phyloP scores from a whole-genome alignment of 2,113 vertebrate species.

The Zosterops borbonicus region DNA sequence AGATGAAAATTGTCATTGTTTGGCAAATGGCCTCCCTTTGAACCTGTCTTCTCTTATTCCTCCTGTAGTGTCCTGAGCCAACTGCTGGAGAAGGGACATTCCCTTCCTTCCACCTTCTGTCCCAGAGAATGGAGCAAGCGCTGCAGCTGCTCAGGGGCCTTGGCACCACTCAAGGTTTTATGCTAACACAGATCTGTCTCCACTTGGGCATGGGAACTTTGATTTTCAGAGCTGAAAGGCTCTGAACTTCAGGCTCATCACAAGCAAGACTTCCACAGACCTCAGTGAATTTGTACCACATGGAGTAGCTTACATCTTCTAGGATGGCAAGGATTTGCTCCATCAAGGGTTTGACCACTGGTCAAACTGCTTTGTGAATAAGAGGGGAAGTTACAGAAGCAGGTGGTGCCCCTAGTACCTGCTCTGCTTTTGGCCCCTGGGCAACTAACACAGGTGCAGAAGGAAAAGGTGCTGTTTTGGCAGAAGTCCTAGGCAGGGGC shows the following conservation, averaged over 20 bases:
- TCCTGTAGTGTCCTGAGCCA: neutral
- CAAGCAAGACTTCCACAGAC: neutral
- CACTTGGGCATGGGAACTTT: neutral
- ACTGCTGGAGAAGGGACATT: neutral
- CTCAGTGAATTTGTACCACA: neutral
- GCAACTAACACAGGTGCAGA: neutral
- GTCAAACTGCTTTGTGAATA: neutral
- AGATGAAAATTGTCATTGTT: neutral
- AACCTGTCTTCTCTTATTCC: neutral
- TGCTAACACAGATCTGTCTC: neutral
- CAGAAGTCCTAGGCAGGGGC: neutral
- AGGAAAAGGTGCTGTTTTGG: neutral
- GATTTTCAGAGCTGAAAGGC: neutral
- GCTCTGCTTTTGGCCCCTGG: neutral
- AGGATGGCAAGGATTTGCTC: neutral
- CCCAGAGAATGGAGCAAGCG: neutral
- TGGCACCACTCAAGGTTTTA: neutral
- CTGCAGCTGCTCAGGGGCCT: neutral
- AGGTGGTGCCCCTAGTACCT: neutral
- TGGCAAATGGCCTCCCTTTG: neutral
- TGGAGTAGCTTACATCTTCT: neutral
- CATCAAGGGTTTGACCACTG: neutral
- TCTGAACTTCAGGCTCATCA: neutral
- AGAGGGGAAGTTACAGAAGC: neutral
- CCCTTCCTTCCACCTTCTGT: neutral